Evolutionary conservation across 1,140 invertebrate genomes (phyloP), one percentile per base, ranked within the genome.

Genomic region (Drosophila mayri): DNA sequence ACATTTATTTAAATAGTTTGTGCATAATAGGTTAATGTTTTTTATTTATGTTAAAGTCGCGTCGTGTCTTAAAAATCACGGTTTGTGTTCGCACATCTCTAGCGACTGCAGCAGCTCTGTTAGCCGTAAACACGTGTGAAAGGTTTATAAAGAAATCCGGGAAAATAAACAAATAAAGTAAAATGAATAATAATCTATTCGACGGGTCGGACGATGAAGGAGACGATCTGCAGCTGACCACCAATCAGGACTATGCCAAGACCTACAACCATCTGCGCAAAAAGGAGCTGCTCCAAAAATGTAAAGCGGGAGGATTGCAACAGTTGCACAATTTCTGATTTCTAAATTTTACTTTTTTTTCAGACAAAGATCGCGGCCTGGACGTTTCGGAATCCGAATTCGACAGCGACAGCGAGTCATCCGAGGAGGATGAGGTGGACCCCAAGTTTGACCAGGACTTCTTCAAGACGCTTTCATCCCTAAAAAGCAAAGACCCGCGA

Each of bases 401-500:
- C 61, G 93, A 94, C 25, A 94, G 67, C 68, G 92, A 91, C 2
- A 94, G 93, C 65, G 93, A 92, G 46, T 94, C 93, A 4, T 81
- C 82, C 8, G 95, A 96, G 73, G 95, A 96, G 74, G 94, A 95
- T 90, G 94, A 93, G 80, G 83, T 94, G 30, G 94, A 94, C 65
- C 92, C 94, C 74, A 94, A 96, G 75, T 94, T 97, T 43, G 98
- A 99, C 86, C 96, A 96, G 84, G 95, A 96, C 57, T 99, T 99
- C 93, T 95, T 97, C 7, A 97, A 96, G 93, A 97, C 97, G 0
- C 93, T 98, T 1, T 94, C 97, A 2, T 95, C 95, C 63, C 92
- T 99, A 8, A 99, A 98, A 92, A 97, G 95, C 35, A 97, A 97
- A 92, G 96, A 99, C 94, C 97, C 98, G 1, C 95, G 94, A 79